Evolutionary conservation across 2,797 vertebrate species (phyloP), one percentile per base, ranked within the genome.

Genomic region (Notoglanidium macrostoma): DNA sequence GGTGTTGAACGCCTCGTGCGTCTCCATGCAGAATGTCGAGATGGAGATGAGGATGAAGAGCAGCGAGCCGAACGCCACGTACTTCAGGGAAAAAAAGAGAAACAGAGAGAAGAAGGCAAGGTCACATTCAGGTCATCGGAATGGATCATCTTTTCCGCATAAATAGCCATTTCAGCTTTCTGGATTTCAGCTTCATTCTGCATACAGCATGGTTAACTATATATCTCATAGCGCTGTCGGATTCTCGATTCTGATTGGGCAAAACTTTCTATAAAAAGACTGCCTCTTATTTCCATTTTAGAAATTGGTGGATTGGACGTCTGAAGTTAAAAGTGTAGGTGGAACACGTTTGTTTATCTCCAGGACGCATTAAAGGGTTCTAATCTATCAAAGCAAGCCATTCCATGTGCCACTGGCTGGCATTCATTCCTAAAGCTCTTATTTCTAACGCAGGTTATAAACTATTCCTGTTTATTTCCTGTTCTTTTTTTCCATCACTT

Each of bases 21-120:
- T 99, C 97, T 99, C 98, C 95, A 99, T 97, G 95, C 98, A 99
- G 96, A 99, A 99, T 87, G 98, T 99, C 91, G 98, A 99, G 96
- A 99, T 99, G 94, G 98, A 99, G 95, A 99, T 96, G 96, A 99
- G 97, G 94, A 99, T 99, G 96, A 99, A 99, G 96, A 99, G 98
- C 81, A 99, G 97, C 87, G 98, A 99, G 93, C 97, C 97, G 85
- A 99, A 99, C 80, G 98, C 98, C 96, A 99, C 97, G 79, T 99
- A 99, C 98, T 99, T 95, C 40, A 91, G 91, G 93, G 90, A 88
- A 81, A 73, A 51, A 87, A 88, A 85, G 12, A 67, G 40, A 78
- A 76, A 68, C 55, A 80, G 21, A 83, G 8, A 14, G 29, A 72
- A 86, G 32, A 73, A 61, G 26, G 29, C 46, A 70, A n/a, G 1